Evolutionary conservation across 1,140 invertebrate genomes (phyloP), one percentile per base, ranked within the genome.

Genomic region (Drosophila carrolli): DNA sequence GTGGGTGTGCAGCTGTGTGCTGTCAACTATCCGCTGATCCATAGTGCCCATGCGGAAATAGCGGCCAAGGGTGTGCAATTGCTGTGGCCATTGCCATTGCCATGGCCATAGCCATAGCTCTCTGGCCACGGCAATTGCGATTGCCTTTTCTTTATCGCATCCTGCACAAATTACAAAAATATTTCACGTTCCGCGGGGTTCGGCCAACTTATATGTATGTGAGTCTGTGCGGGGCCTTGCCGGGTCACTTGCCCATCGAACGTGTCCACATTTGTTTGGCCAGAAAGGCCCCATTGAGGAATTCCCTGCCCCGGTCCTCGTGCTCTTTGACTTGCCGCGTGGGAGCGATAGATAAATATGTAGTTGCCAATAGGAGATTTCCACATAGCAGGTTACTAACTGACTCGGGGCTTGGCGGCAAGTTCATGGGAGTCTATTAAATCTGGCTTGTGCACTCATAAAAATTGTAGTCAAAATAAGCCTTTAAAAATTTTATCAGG

Each of bases 111-210:
- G 29, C 29, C 29, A 32, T 32, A 32, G 29, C 6, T 43, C 50
- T 54, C 11, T 37, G 57, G 29, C 51, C 13, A 63, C 32, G 47
- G 60, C 60, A 29, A 71, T 71, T 71, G 44, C 61, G 67, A 65
- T 81, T 81, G 68, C 75, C 78, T 83, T 83, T 78, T 78, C 70
- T 73, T 78, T 82, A 82, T 82, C 79, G 79, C 74, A 82, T 74
- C 68, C 74, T 82, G 55, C 74, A 82, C 79, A 82, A 82, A 82
- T 82, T 74, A 74, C 79, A 78, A 82, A 74, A 77, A 82, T 78
- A 82, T 82, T 78, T 78, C 78, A 77, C 78, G 61, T 81, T 65
- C 73, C 62, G 27, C 59, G 40, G 56, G 37, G 38, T 57, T 50
- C 43, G 53, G 46, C 48, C 46, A 51, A 65, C 53, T 51, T 55